Evolutionary conservation across 92 coral and sea anemone genomes (phyloP).

Genomic region (Parazoanthus darwini): DNA sequence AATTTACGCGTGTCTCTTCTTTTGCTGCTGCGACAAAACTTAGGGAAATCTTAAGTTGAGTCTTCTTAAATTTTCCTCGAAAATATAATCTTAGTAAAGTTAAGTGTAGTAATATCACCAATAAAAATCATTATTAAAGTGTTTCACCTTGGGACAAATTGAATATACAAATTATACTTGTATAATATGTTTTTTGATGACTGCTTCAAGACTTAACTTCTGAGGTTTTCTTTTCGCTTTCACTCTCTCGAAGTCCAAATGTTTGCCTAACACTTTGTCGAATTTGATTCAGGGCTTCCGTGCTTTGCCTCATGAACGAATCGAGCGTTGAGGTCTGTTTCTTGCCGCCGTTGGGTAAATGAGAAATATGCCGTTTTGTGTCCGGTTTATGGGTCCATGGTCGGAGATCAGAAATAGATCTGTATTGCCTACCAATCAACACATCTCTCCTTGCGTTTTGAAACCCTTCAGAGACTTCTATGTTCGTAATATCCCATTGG

Average conservation of each 20-base stretch:
- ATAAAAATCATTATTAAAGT: too few species aligned
- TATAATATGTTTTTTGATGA: too few species aligned
- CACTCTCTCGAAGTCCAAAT: constrained; percentile 54
- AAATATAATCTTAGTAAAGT: too few species aligned
- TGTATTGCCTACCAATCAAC: constrained; percentile 47
- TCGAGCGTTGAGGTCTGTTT: constrained; percentile 57
- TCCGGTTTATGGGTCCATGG: constrained; percentile 43
- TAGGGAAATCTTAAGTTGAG: not conserved
- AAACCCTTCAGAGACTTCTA: constrained; percentile 53
- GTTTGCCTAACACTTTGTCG: constrained; percentile 75
- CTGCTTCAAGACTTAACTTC: not conserved
- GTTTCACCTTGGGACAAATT: not conserved
- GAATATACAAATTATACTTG: not conserved
- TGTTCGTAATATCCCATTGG: constrained; percentile 69
- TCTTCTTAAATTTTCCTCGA: too few species aligned
- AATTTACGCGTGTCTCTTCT: not conserved
- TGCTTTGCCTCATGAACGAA: constrained; percentile 82
- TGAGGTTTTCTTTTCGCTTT: constrained; percentile 1
- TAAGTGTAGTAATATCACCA: not conserved
- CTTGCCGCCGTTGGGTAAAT: constrained; percentile 63
- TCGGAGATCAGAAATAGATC: constrained; percentile 72
- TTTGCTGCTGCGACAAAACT: not conserved
- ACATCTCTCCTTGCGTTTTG: constrained; percentile 29
- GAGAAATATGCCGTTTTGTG: constrained; percentile 52
- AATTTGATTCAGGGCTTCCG: constrained; percentile 81